These are phyloP conservation scores for Chiloscyllium punctatum DNA, from an alignment of 2,797 vertebrate genomes.

Conservation along the genomic window DNA sequence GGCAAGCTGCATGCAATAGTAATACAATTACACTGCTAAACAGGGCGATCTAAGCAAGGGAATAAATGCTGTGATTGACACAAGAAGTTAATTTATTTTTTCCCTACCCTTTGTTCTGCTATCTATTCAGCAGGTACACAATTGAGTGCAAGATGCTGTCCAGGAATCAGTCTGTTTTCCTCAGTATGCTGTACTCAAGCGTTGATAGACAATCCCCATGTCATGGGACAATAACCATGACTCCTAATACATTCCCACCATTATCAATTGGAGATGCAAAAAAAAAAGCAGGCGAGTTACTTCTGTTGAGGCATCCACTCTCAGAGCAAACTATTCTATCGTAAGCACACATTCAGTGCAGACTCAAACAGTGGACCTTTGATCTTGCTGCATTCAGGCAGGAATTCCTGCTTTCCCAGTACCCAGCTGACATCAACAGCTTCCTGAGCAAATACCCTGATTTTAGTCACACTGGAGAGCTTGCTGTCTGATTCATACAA, in stretches of 20 bases:
- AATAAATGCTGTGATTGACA: slow-evolving; percentile 10
- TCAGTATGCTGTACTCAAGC: slow-evolving; percentile 40
- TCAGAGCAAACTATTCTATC: slow-evolving; percentile 2
- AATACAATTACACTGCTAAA: slow-evolving; percentile 2
- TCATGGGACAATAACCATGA: slow-evolving; percentile 46
- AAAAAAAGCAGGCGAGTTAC: slow-evolving; percentile 45
- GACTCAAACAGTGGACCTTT: slow-evolving; percentile 36
- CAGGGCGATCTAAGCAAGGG: not conserved
- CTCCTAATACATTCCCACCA: slow-evolving; percentile 46
- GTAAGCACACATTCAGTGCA: slow-evolving; percentile 33
- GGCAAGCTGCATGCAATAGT: not conserved
- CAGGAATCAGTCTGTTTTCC: not conserved
- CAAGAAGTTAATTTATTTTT: slow-evolving; percentile 24
- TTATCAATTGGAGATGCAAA: slow-evolving; percentile 48
- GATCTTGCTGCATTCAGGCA: not conserved
- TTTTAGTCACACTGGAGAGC: slow-evolving; percentile 38
- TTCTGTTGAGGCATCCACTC: slow-evolving; percentile 42
- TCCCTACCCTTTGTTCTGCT: not conserved
- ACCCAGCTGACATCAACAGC: slow-evolving; percentile 38
- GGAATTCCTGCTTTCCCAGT: not conserved
- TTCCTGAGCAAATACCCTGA: slow-evolving; percentile 43
- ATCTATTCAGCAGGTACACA: slow-evolving; percentile 24
- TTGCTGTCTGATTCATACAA: slow-evolving; percentile 38
- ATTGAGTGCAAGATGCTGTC: not conserved
- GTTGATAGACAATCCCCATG: slow-evolving; percentile 48